These are phyloP conservation scores for Xenopus laevis DNA, from an alignment of 2,113 vertebrate species.

Conservation along the genomic window DNA sequence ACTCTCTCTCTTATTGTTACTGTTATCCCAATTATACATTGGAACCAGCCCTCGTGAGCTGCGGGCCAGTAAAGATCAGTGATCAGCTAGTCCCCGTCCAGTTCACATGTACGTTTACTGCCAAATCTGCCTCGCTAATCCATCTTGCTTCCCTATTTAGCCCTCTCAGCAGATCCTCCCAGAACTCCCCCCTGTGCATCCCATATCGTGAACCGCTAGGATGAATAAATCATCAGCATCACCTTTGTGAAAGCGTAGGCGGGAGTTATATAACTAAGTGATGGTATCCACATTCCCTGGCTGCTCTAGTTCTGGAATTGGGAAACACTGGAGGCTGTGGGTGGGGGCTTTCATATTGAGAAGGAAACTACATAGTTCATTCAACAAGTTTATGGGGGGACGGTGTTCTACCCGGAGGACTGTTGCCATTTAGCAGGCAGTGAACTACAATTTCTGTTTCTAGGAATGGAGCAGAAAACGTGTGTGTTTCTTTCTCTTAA, in stretches of 20 bases:
- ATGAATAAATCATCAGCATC: not conserved
- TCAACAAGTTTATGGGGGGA: too few species aligned
- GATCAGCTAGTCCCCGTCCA: not conserved
- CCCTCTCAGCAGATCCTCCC: too few species aligned
- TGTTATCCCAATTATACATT: not conserved
- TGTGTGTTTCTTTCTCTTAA: too few species aligned
- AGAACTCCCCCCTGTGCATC: not conserved
- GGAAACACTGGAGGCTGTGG: too few species aligned
- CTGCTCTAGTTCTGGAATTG: not conserved
- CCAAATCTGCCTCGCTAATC: not conserved
- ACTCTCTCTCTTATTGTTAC: not conserved
- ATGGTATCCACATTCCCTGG: not conserved
- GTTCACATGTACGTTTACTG: too few species aligned
- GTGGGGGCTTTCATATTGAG: too few species aligned
- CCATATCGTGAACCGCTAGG: not conserved
- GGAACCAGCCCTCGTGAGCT: not conserved
- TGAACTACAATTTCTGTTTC: too few species aligned
- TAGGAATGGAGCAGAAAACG: too few species aligned
- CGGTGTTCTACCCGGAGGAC: too few species aligned
- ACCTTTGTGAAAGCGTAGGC: conserved; percentile 12
- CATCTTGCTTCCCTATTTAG: not conserved
- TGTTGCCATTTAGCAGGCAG: too few species aligned
- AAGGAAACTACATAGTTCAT: too few species aligned
- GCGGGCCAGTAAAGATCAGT: not conserved
- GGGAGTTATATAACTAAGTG: conserved; percentile 18